Evolutionary conservation across 2,888 invertebrate genomes (phyloP).

Genomic region (Sepiola atlantica): DNA sequence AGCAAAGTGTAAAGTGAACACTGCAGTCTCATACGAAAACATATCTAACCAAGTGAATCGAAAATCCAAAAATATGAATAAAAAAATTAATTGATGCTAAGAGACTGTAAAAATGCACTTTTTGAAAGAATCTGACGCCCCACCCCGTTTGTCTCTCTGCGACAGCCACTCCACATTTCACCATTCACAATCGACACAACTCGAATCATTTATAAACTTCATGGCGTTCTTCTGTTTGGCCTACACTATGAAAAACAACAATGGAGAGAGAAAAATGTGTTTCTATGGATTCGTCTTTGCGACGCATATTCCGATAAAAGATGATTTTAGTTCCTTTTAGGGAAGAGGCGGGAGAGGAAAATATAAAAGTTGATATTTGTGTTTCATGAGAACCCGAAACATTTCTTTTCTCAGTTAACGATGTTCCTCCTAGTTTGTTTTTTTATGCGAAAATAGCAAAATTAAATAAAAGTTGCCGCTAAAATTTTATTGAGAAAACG

Average conservation of each 20-base stretch:
- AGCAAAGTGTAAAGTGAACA: no score
- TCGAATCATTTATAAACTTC: no score
- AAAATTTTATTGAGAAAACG: background rate
- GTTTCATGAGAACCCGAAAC: background rate
- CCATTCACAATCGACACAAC: no score
- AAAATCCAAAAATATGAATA: no score
- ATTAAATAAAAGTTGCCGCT: background rate
- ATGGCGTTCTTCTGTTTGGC: background rate
- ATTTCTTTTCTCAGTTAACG: background rate
- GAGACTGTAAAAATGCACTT: no score
- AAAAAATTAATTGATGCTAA: no score
- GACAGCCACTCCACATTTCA: no score
- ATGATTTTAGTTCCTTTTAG: background rate
- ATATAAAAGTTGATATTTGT: background rate
- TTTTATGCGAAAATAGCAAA: background rate
- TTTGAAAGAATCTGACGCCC: no score
- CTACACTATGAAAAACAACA: background rate
- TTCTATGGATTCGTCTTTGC: background rate
- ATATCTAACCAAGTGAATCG: no score
- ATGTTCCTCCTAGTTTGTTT: background rate
- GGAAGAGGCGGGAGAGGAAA: no score
- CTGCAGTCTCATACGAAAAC: no score
- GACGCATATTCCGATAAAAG: background rate
- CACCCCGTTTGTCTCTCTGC: no score
- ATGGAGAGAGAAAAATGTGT: background rate